Evolutionary conservation across 2,113 vertebrate genomes (phyloP).

Genomic region (Melanostigma gelatinosum): DNA sequence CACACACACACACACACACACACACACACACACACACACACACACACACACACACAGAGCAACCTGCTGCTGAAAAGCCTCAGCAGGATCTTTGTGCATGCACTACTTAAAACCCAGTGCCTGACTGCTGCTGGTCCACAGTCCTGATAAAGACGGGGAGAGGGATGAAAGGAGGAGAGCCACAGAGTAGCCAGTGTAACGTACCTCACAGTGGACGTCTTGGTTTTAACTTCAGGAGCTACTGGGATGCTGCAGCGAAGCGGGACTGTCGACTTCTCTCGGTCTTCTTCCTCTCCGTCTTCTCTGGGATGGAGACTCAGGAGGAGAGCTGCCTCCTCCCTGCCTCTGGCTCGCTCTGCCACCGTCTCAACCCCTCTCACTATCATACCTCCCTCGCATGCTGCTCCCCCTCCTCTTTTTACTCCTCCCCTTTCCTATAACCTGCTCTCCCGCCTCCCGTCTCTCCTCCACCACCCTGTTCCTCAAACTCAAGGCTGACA

Average conservation of each 20-base stretch:
- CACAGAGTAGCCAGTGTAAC: conserved; percentile 35
- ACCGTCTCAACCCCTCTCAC: conserved; percentile 71
- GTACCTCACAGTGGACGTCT: conserved; percentile 63
- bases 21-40: conserved; percentile 12
- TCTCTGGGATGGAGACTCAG: conserved; percentile 61
- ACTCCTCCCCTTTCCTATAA: conserved; percentile 67
- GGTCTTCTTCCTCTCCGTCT: conserved; percentile 50
- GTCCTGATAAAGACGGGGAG: conserved; percentile 25
- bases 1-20: conserved; percentile 23
- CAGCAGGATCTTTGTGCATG: conserved; percentile 42
- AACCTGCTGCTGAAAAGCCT: conserved; percentile 62
- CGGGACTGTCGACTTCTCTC: conserved; percentile 38
- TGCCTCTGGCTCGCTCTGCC: conserved; percentile 69
- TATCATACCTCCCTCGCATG: conserved; percentile 71
- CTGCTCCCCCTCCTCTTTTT: conserved; percentile 26
- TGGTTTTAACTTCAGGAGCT: conserved; percentile 53
- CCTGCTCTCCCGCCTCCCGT: conserved; percentile 47
- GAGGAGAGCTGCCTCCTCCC: conserved; percentile 66
- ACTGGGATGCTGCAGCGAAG: conserved; percentile 31
- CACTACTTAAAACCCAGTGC: conserved; percentile 10
- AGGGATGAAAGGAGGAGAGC: conserved; percentile 20
- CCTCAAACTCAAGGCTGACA: conserved; percentile 56
- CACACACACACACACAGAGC: conserved; percentile 19
- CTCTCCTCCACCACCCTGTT: conserved; percentile 38
- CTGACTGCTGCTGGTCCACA: conserved; percentile 42